Conservation (phyloP, 2,113 vertebrate species). For the Tor tambroides region DNA sequence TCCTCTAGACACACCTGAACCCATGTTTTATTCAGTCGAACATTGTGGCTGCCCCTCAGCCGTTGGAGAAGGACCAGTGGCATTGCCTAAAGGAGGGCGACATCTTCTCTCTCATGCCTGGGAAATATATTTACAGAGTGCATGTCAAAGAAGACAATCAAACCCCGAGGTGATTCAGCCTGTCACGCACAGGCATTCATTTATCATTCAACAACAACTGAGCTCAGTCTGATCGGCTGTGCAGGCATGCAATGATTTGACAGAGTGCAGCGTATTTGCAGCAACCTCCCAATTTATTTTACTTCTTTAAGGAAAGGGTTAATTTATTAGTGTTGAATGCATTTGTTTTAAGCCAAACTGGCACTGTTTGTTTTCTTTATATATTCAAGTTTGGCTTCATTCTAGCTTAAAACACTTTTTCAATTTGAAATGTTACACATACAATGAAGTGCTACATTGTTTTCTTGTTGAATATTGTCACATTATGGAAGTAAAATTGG, state of each 20-base stretch:
- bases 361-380: no score
- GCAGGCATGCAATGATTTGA: not conserved
- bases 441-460: not conserved
- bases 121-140: conserved; percentile 79
- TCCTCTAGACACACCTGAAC: conserved; percentile 78
- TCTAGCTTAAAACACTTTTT: not conserved
- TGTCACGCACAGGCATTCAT: not conserved
- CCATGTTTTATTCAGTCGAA: conserved; percentile 82
- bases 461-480: not conserved
- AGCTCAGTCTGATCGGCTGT: not conserved
- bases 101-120: conserved; percentile 81
- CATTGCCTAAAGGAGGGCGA: conserved; percentile 74
- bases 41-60: conserved; percentile 65
- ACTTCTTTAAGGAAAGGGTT: not conserved
- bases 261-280: no score
- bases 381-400: not conserved
- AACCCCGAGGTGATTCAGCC: conserved; percentile 65
- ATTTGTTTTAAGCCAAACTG: not conserved
- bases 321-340: not conserved
- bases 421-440: not conserved
- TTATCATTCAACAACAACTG: not conserved
- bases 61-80: conserved; percentile 78
- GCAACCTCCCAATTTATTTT: not conserved
- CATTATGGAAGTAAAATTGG: not conserved
- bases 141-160: conserved; percentile 51